Evolutionary conservation across 2,888 invertebrate species (phyloP).

Genomic region (Mesopsocus fuscifrons): DNA sequence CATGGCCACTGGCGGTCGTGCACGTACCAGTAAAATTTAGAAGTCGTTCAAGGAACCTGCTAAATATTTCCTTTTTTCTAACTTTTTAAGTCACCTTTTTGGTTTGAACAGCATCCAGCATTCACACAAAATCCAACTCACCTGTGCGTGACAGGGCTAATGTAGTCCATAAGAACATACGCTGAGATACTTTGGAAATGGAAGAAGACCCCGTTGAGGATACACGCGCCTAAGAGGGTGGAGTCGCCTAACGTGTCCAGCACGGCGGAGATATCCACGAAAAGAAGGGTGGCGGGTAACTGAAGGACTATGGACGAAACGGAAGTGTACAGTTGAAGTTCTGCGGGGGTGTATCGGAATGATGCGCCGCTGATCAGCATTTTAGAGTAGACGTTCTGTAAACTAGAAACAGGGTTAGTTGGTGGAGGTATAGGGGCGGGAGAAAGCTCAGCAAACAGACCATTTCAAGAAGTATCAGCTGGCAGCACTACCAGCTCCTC

Average conservation of each 20-base stretch:
- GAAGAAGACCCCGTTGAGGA: slow-evolving; percentile 54
- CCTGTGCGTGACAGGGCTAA: slow-evolving; percentile 64
- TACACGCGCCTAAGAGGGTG: slow-evolving; percentile 32
- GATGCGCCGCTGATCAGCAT: slow-evolving; percentile 54
- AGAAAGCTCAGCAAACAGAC: no score
- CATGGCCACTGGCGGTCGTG: no score
- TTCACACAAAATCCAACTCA: slow-evolving; percentile 24
- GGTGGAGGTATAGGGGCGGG: no score
- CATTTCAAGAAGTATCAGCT: no score
- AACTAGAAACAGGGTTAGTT: slow-evolving; percentile 29
- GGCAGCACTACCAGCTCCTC: no score
- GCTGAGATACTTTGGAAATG: slow-evolving; percentile 66
- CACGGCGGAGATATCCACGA: slow-evolving; percentile 38
- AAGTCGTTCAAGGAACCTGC: no score
- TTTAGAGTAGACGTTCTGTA: slow-evolving; percentile 63
- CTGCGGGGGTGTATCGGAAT: slow-evolving; percentile 54
- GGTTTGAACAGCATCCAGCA: no score
- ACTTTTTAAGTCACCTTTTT: no score
- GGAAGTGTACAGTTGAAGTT: slow-evolving; percentile 60
- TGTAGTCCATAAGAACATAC: slow-evolving; percentile 59
- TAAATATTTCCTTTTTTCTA: no score
- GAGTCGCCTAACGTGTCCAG: slow-evolving; percentile 25
- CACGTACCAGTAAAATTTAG: no score
- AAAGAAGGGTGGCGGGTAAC: slow-evolving; percentile 44
- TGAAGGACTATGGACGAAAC: slow-evolving; percentile 51